A percentile compares a stretch with the other conserved stretches of the same genome.
These are phyloP conservation scores for Amphipyra berbera DNA, from an alignment of 2,888 invertebrate genomes.

Conservation along the genomic window DNA sequence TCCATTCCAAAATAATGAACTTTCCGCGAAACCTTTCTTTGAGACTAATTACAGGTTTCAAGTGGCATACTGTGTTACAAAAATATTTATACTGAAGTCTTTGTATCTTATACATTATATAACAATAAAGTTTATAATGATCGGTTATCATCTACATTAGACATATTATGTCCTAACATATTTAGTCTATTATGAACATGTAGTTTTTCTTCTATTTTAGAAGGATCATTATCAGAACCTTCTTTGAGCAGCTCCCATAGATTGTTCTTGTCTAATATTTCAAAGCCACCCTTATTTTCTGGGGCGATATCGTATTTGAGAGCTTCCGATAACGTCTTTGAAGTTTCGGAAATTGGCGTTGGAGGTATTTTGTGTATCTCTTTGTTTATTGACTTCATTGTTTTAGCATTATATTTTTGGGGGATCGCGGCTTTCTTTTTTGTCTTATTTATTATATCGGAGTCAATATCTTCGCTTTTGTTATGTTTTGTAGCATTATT, in stretches of 20 bases:
- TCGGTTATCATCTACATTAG: slow-evolving; percentile 75
- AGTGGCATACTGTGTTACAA: slow-evolving; percentile 78
- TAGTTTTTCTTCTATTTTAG: slow-evolving; percentile 80
- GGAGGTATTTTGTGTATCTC: slow-evolving; percentile 87
- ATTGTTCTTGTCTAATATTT: slow-evolving; percentile 90
- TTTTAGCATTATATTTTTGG: slow-evolving; percentile 73
- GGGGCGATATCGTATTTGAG: slow-evolving; percentile 81
- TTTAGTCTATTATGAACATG: slow-evolving; percentile 75
- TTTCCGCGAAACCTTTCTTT: slow-evolving; percentile 47
- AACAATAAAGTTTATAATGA: slow-evolving; percentile 88
- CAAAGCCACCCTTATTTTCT: slow-evolving; percentile 87
- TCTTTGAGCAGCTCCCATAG: slow-evolving; percentile 91
- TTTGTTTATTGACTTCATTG: slow-evolving; percentile 86
- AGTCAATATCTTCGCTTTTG: slow-evolving; percentile 58
- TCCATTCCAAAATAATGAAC: too few relatives aligned
- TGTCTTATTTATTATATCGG: slow-evolving; percentile 70
- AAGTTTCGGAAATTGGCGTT: slow-evolving; percentile 86
- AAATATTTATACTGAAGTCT: slow-evolving; percentile 87
- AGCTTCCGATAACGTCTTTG: slow-evolving; percentile 74
- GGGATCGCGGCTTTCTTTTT: slow-evolving; percentile 67
- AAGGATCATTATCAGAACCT: slow-evolving; percentile 76
- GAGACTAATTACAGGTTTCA: slow-evolving; percentile 53
- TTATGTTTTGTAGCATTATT: slow-evolving; percentile 63
- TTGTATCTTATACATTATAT: slow-evolving; percentile 85
- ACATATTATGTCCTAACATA: slow-evolving; percentile 72